A percentile compares a stretch with the other conserved stretches of the same genome.
Evolutionary conservation across 2,113 vertebrate species (phyloP).

Genomic region (Philantomba maxwellii): DNA sequence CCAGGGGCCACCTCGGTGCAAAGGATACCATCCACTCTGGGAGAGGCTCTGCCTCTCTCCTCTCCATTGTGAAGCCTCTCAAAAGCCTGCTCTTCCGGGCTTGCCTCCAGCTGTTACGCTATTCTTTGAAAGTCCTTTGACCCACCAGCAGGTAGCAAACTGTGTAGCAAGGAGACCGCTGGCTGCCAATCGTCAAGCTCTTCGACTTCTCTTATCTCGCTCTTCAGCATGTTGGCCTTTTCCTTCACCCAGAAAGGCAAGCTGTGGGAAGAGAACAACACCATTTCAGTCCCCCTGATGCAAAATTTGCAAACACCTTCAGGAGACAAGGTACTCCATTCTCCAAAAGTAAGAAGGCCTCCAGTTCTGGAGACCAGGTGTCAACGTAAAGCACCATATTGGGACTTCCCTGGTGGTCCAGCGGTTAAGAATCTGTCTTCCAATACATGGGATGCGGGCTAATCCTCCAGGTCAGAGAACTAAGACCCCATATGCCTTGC

Average conservation of each 20-base stretch:
- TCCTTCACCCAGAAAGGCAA: conserved; percentile 66
- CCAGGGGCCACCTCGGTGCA: background rate
- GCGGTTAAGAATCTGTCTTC: background rate
- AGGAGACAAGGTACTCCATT: background rate
- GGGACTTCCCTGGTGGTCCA: background rate
- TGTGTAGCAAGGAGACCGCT: background rate
- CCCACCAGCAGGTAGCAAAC: background rate
- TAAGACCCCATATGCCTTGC: background rate
- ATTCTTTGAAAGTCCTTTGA: background rate
- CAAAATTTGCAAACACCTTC: background rate
- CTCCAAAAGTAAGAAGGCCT: background rate
- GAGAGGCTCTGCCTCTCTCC: background rate
- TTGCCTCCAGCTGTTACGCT: background rate
- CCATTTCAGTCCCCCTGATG: background rate
- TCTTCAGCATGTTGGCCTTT: conserved; percentile 30
- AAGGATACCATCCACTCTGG: background rate
- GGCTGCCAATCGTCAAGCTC: conserved; percentile 54
- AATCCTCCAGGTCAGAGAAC: background rate
- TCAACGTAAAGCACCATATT: background rate
- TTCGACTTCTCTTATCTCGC: conserved; percentile 63
- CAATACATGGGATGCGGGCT: rapidly evolving
- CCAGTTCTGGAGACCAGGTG: background rate
- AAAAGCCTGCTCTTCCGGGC: background rate
- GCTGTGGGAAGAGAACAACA: conserved; percentile 24
- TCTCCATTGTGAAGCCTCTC: background rate